These are phyloP conservation scores for Rhagophthalmus giganteus DNA, from an alignment of 2,888 invertebrate genomes.

Conservation along the genomic window DNA sequence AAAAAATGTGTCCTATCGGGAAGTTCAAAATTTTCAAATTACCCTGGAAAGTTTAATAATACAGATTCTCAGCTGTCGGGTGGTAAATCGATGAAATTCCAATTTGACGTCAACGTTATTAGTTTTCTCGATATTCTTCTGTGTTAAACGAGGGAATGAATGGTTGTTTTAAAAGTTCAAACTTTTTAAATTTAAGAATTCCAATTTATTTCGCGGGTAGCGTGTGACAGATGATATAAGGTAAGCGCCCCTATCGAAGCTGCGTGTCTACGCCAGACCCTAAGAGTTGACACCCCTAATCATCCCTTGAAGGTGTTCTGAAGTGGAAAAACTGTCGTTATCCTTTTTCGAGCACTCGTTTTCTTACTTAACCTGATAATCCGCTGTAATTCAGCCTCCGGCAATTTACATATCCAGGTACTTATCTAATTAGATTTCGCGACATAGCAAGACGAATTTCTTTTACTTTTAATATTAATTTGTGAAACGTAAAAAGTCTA, in stretches of 20 bases:
- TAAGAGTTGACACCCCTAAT: conserved; percentile 27
- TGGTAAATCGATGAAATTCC: conserved; percentile 48
- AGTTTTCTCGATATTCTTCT: conserved; percentile 37
- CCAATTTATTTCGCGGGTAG: conserved; percentile 40
- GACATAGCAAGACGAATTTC: conserved; percentile 5
- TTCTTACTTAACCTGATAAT: conserved; percentile 21
- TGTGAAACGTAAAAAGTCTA: conserved; percentile 16
- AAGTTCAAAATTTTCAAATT: conserved; percentile 32
- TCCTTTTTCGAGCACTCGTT: conserved; percentile 27
- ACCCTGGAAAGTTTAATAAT: conserved; percentile 40
- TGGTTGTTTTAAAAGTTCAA: conserved; percentile 39
- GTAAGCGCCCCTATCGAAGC: conserved; percentile 29
- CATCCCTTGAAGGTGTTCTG: conserved; percentile 25
- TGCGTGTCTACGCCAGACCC: conserved; percentile 28
- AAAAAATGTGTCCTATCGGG: conserved; percentile 22
- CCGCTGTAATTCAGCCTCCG: conserved; percentile 13
- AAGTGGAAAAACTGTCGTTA: conserved; percentile 32
- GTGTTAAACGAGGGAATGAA: conserved; percentile 37
- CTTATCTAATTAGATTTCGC: conserved; percentile 20
- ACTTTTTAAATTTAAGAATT: conserved; percentile 44
- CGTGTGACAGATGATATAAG: conserved; percentile 38
- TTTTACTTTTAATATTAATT: conserved; percentile 3
- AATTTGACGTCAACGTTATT: conserved; percentile 48
- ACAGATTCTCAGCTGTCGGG: conserved; percentile 42
- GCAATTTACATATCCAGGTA: conserved; percentile 26